Evolutionary conservation across 35 echinoderm and acorn worm genomes (phyloP).

Genomic region (Anneissia japonica): DNA sequence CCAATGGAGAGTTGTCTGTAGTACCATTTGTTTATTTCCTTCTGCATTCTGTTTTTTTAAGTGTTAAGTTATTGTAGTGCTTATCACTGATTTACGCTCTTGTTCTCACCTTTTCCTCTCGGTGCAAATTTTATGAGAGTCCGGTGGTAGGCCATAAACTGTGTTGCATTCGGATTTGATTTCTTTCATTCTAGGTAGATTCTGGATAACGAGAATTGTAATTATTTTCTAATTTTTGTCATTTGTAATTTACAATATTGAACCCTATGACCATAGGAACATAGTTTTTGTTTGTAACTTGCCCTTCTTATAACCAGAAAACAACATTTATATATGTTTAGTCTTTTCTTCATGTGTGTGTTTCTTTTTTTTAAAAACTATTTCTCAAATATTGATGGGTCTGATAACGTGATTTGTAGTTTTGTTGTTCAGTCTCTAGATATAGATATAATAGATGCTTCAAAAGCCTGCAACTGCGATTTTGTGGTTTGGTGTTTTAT

Average conservation of each 20-base stretch:
- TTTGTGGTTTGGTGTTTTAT: no score
- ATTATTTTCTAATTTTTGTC: background rate
- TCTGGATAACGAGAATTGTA: background rate
- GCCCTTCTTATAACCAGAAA: background rate
- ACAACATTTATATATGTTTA: no score
- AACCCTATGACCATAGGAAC: background rate
- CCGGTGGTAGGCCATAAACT: background rate
- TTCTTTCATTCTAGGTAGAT: background rate
- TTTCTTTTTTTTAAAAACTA: no score
- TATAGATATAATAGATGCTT: no score
- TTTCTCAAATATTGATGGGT: no score
- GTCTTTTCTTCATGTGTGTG: no score
- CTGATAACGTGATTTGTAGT: no score
- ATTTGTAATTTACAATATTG: background rate
- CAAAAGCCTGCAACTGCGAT: no score
- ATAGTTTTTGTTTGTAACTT: background rate
- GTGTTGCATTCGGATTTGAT: background rate
- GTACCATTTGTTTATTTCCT: background rate
- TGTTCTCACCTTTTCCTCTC: background rate
- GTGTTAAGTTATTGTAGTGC: background rate
- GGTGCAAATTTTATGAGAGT: background rate
- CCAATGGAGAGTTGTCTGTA: background rate
- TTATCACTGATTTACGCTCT: background rate
- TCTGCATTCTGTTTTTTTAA: background rate
- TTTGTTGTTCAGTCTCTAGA: no score